Evolutionary conservation across 2,113 vertebrate species (phyloP), one percentile per base, ranked within the genome.

Genomic region (Tympanuchus pallidicinctus): DNA sequence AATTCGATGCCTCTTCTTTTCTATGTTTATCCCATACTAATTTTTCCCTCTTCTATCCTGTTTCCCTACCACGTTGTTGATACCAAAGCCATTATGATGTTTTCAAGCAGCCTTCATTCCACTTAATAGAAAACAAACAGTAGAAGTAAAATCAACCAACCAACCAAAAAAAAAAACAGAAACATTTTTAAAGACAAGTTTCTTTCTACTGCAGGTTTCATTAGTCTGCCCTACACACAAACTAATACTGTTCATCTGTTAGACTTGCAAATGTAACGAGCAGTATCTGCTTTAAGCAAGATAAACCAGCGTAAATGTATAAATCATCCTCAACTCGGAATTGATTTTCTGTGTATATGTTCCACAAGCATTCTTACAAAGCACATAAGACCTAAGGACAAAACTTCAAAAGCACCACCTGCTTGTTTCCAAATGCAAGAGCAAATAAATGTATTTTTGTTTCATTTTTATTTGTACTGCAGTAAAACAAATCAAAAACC

Each of bases 341-440:
- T 25, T 57, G 50, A 83, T 81, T 86, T 88, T 87, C 38, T 60
- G 5, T 24, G 14, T 45, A 19, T 36, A 48, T 0, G 0, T 80
- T 86, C 27, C 56, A 45, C 50, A 91, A 89, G 72, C 1, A 2
- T 45, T 92, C 88, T 76, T 43, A 83, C 59, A 93, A 88, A 92
- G 72, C 22, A 84, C 81, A 38, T 32, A 47, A 88, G 52, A 94
- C 61, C 82, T 36, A 84, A 61, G 80, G 65, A 94, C 13, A 1
- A 86, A 86, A 90, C 71, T 92, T 69, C 79, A 86, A 94, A 95
- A 90, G n/a, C 45, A 85, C 60, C 75, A 95, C 88, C 73, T 92
- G 86, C 38, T 93, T 50, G 5, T 88, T 88, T 94, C 57, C 40
- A 87, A 85, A 61, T 22, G 6, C n/a, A 69, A 92, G 12, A 21